Evolutionary conservation across 2,113 vertebrate species (phyloP), one percentile per base, ranked within the genome.

Genomic region (Leucopsar rothschildi): DNA sequence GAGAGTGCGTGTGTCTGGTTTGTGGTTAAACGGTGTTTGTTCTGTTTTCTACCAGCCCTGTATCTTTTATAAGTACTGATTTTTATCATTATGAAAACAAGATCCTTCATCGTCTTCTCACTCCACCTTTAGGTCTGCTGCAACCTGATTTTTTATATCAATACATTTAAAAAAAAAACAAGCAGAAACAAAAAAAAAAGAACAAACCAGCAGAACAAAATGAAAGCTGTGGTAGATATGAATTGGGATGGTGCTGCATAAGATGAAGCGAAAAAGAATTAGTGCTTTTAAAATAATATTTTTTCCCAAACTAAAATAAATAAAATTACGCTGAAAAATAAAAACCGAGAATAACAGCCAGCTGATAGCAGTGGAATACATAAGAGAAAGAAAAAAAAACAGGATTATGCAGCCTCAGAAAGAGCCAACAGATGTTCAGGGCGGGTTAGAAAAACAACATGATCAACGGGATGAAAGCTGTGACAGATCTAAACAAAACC

Each of bases 381-480:
- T 90, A 71, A 95, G 82, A 94, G 85, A 6, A 13, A 92, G 75
- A 1, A 23, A 20, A 63, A 63, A 92, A 64, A 63, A 40, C 28
- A 86, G 92, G 88, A 97, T 97, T 96, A 95, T 97, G 90, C 92
- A 96, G 94, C 86, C 76, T 96, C 40, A 39, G 76, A 97, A 97
- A 95, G 86, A 94, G 90, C 96, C 95, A 96, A 94, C 96, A 97
- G 96, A 96, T 97, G 96, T 97, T 97, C 95, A 79, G 94, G 94
- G 96, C 72, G 96, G 96, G 95, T 97, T 96, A 95, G 95, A 96
- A 97, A 97, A 97, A 97, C 96, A 97, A 95, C 93, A 82, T 86
- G 95, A 96, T 96, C 92, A 94, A 97, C 80, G 12, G 93, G 95
- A 96, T 90, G 76, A 97, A 96, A 94, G 94, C 95, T 90, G 93